Base-by-base conservation (phyloP, 2,888 invertebrate genomes). In the Azorinus chamasolen region DNA sequence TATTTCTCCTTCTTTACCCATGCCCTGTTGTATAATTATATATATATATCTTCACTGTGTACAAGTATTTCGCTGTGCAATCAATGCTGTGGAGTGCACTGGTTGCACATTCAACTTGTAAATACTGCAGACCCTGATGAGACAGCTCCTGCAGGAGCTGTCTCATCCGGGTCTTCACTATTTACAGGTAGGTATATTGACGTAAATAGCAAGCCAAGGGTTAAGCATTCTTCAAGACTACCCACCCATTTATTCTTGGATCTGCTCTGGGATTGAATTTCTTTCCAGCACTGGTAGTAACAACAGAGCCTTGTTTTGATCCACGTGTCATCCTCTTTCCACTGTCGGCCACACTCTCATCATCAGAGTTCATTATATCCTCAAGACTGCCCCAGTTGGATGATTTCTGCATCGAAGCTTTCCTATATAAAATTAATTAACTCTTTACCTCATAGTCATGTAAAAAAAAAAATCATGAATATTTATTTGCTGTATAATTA, bases 341-440 rank as follows among this genome's bases (percentile, higher is more conserved):
- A 18, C 59, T 70, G 10, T 64, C 70, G 16, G 64, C 61, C 6
- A 72, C 50, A 72, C 85, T 81, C 50, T 88, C 89, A 63, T 85
- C 87, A 63, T 88, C 88, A 0, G 88, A 88, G 20, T 85, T 74
- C 53, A 89, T 71, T 22, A 89, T 83, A 20, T 86, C 88, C 37
- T 85, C 85, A 1, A 84, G 53, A 20, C 76, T 61, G 53, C 75
- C 78, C 76, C 79, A 69, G 22, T 58, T 27, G 16, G 79, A 72
- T 45, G 32, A 32, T 32, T 32, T 32, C 32, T 32, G 54, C 55
- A 61, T 61, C 14, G 79, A 69, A 12, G 61, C 66, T 50, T 64
- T 70, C 39, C 74, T 79, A 41, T 24, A 66, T 18, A 55, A 54
- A 16, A n/a, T 14, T 32, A 61, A 6, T 48, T 6, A 27, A 50